Evolutionary conservation across 2,113 vertebrate genomes (phyloP).

Genomic region (Sinocyclocheilus grahami): DNA sequence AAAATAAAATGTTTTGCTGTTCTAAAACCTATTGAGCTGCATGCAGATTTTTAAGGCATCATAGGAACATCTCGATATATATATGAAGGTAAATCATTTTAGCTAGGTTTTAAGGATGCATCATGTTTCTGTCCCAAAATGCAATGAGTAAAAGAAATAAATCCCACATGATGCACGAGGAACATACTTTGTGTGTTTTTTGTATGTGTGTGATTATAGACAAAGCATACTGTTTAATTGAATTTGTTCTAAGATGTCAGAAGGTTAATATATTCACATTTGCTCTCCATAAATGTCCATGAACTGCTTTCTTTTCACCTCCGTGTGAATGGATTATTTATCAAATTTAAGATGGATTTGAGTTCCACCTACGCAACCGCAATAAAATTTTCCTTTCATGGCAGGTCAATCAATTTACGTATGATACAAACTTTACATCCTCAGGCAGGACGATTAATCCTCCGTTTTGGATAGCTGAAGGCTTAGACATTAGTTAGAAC

Average conservation of each 20-base stretch:
- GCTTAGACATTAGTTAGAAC: not conserved
- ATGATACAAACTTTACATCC: not conserved
- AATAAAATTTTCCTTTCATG: not conserved
- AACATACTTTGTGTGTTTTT: not conserved
- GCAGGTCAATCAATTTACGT: not conserved
- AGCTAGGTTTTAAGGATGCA: no score
- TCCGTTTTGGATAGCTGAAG: not conserved
- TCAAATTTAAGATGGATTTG: not conserved
- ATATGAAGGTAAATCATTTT: no score
- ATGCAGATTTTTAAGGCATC: no score
- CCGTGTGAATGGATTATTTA: not conserved
- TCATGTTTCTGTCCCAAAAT: no score
- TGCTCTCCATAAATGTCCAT: not conserved
- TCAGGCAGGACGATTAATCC: not conserved
- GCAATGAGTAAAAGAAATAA: not conserved
- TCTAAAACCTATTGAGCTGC: no score
- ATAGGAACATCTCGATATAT: no score
- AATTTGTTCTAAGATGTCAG: not conserved
- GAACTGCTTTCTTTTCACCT: not conserved
- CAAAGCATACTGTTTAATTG: not conserved
- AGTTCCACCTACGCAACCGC: not conserved
- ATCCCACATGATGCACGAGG: not conserved
- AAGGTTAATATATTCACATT: no score
- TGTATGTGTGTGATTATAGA: not conserved
- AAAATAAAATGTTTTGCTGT: no score